phyloP scores from a whole-genome alignment of 2,113 vertebrate species.

The Mus pahari region DNA sequence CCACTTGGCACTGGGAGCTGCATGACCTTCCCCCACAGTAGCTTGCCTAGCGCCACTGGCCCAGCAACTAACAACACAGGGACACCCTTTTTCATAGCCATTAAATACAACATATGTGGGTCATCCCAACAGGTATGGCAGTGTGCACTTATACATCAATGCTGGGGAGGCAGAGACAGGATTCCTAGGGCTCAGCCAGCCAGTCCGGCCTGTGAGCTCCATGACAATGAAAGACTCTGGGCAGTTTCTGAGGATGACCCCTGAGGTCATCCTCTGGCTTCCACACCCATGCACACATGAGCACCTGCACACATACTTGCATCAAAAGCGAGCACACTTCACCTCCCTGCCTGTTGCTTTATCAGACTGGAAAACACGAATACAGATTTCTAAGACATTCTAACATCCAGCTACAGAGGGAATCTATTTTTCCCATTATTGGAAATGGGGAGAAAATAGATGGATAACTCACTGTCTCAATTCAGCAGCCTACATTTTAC shows the following conservation, averaged over 20 bases:
- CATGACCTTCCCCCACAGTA: too few species aligned
- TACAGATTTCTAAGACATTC: not conserved
- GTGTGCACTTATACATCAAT: not conserved
- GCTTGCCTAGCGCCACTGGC: too few species aligned
- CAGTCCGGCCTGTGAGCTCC: not conserved
- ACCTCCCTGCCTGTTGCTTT: not conserved
- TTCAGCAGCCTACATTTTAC: not conserved
- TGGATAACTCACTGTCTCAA: conserved; percentile 5
- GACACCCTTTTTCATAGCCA: too few species aligned
- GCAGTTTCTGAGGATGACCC: not conserved
- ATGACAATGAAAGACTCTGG: not conserved
- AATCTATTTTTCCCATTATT: not conserved
- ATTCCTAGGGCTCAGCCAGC: not conserved
- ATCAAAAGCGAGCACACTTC: not conserved
- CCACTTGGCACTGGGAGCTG: too few species aligned
- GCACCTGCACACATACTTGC: not conserved
- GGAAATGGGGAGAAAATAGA: not conserved
- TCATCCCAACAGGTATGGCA: not conserved
- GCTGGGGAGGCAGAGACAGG: not conserved
- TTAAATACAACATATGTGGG: too few species aligned
- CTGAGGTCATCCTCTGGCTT: not conserved
- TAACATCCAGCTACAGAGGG: not conserved
- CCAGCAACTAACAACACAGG: too few species aligned
- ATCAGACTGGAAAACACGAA: not conserved
- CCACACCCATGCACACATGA: not conserved